Evolutionary conservation across 2,113 vertebrate species (phyloP).

Genomic region (Ondatra zibethicus): DNA sequence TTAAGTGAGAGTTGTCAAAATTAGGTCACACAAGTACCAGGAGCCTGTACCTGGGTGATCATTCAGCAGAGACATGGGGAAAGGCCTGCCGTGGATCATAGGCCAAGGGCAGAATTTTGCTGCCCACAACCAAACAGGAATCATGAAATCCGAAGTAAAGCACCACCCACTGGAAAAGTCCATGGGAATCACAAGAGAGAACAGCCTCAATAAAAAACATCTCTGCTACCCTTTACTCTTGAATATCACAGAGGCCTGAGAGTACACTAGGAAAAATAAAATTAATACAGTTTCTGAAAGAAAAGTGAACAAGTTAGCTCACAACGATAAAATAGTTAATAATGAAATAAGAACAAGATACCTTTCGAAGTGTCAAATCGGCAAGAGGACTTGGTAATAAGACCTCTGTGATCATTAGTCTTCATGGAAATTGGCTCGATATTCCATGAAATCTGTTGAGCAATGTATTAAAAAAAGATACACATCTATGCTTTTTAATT

Average conservation of each 20-base stretch:
- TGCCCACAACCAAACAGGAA: neutral
- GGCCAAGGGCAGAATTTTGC: neutral
- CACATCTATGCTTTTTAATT: neutral
- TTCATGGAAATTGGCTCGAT: neutral
- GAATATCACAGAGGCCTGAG: rapidly evolving
- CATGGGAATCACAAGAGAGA: neutral
- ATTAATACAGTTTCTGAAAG: neutral
- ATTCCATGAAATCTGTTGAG: neutral
- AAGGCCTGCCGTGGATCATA: neutral
- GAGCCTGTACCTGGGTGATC: neutral
- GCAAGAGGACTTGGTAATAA: neutral
- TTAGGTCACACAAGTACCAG: neutral
- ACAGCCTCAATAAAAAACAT: too few species aligned
- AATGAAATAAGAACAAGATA: neutral
- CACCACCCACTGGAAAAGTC: neutral
- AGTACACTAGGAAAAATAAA: neutral
- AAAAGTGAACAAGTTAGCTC: neutral
- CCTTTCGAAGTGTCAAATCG: neutral
- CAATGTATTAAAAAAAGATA: neutral
- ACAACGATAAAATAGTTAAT: neutral
- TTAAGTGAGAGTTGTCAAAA: neutral
- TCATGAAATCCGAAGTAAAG: neutral
- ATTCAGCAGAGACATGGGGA: neutral
- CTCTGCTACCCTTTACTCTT: neutral
- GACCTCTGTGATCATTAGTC: neutral